Conservation (phyloP, 2,113 vertebrate genomes). For the Tapirus terrestris region DNA sequence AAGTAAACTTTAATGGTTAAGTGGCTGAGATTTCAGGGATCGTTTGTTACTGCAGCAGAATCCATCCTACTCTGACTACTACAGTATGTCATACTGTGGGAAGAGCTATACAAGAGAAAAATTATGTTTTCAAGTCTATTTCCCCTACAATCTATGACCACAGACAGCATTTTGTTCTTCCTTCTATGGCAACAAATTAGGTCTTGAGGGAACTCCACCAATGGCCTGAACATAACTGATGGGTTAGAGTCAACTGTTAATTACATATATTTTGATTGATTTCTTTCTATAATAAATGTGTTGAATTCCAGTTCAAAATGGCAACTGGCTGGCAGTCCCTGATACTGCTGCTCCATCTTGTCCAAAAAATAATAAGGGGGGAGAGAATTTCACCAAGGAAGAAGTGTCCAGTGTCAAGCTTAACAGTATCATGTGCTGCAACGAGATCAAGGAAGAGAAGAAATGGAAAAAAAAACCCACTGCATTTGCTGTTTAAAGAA, state of each 20-base stretch:
- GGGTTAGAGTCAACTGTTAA: not conserved
- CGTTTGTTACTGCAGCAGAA: not conserved
- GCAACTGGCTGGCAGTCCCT: not conserved
- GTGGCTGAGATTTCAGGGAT: not conserved
- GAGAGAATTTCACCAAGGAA: not conserved
- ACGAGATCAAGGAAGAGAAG: not conserved
- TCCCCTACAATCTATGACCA: not conserved
- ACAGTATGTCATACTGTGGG: not conserved
- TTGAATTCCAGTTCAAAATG: not conserved
- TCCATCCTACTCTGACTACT: not conserved
- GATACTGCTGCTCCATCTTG: not conserved
- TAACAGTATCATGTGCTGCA: not conserved
- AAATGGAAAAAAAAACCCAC: not conserved
- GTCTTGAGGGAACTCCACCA: not conserved
- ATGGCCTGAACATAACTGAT: not conserved
- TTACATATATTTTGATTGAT: not conserved
- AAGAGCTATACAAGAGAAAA: not conserved
- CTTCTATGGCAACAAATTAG: not conserved
- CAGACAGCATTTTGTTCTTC: not conserved
- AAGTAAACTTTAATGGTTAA: not conserved
- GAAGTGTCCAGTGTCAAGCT: not conserved
- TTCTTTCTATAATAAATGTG: not conserved
- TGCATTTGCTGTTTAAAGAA: not conserved
- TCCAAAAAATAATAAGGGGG: not conserved
- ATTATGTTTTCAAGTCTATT: not conserved